Evolutionary conservation across 2,797 vertebrate species (phyloP).

Genomic region (Molossus molossus): DNA sequence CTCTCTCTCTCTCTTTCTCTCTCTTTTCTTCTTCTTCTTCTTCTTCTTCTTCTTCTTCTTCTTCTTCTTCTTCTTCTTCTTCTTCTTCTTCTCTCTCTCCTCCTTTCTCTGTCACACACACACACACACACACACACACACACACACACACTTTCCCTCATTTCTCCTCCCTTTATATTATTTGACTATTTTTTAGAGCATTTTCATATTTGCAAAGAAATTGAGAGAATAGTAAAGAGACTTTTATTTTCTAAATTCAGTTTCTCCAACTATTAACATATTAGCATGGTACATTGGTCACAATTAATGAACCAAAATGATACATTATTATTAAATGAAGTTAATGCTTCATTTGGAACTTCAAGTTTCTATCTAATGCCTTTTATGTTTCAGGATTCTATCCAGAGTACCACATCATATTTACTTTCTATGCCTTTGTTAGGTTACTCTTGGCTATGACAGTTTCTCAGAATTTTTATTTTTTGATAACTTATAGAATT

Average conservation of each 20-base stretch:
- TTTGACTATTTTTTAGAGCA: neutral
- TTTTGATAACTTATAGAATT: neutral
- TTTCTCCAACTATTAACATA: neutral
- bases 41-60: too few species aligned
- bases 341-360: neutral
- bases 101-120: too few species aligned
- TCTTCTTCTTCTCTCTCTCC: too few species aligned
- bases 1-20: neutral
- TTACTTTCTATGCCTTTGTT: neutral
- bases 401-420: neutral
- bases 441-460: neutral
- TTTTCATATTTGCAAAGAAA: neutral
- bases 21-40: too few species aligned
- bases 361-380: neutral
- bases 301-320: neutral
- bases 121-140: too few species aligned
- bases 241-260: neutral
- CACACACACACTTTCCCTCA: too few species aligned
- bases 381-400: too few species aligned
- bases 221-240: neutral
- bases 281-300: neutral
- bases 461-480: neutral
- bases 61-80: too few species aligned
- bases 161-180: neutral
- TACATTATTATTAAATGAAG: neutral